A percentile compares a stretch with the other conserved stretches of the same genome.
phyloP scores from a whole-genome alignment of 2,113 vertebrate species.

The Tychaedon coryphoeus region DNA sequence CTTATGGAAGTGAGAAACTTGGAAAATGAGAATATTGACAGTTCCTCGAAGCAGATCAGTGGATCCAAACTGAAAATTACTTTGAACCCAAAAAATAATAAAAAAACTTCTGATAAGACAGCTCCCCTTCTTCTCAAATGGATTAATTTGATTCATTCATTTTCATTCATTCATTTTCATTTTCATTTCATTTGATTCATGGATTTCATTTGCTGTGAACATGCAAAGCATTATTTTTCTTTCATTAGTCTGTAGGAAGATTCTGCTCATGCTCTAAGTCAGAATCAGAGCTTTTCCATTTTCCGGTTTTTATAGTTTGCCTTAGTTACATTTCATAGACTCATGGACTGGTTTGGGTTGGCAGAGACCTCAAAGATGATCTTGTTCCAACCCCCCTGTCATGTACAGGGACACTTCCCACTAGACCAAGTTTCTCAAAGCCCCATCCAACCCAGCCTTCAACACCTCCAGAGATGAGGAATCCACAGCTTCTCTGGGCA shows the following conservation, averaged over 20 bases:
- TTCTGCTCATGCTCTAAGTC: background rate
- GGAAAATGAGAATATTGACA: background rate
- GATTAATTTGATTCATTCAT: too few relatives aligned
- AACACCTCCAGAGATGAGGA: background rate
- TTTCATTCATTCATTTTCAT: too few relatives aligned
- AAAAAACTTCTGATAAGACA: background rate
- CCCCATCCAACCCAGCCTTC: background rate
- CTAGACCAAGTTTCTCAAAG: background rate
- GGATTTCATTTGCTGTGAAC: background rate
- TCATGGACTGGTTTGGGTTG: background rate
- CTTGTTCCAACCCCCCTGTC: accelerated
- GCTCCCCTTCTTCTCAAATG: background rate
- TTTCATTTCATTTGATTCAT: too few relatives aligned
- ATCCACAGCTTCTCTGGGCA: background rate
- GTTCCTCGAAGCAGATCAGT: background rate
- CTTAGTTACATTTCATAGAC: background rate
- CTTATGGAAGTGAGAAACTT: background rate
- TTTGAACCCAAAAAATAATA: background rate
- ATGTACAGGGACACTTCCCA: background rate
- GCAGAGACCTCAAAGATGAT: background rate
- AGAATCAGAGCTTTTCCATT: background rate
- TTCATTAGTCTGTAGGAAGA: background rate
- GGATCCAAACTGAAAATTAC: background rate
- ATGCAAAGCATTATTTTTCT: background rate
- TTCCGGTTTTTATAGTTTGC: background rate